Percentiles rank a stretch among this genome's conserved stretches.
Conservation (phyloP, 2,888 invertebrate species). For the Crematogaster levior region DNA sequence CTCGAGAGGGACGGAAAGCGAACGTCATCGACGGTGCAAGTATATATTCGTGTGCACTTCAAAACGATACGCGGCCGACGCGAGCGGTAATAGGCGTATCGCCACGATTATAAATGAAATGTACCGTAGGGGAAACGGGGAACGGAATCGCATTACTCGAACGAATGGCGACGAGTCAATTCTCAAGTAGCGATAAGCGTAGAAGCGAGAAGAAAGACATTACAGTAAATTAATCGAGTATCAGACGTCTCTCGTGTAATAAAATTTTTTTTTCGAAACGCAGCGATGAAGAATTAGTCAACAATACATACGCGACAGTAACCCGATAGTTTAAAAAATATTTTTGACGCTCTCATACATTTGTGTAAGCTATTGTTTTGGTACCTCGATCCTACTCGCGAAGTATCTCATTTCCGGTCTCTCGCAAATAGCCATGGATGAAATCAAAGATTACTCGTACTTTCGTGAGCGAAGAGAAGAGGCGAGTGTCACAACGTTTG, state of each 20-base stretch:
- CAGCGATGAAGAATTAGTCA: background rate
- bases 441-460: slow-evolving; percentile 28
- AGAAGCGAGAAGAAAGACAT: slow-evolving; percentile 24
- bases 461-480: background rate
- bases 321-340: background rate
- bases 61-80: slow-evolving; percentile 62
- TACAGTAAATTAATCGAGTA: slow-evolving; percentile 7
- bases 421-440: background rate
- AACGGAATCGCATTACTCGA: slow-evolving; percentile 64
- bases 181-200: slow-evolving; percentile 40
- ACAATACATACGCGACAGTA: background rate
- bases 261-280: background rate
- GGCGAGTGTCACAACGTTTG: slow-evolving; percentile 68
- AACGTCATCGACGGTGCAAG: slow-evolving; percentile 11
- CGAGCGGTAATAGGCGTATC: slow-evolving; percentile 75
- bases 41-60: slow-evolving; percentile 38
- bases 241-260: background rate
- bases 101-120: slow-evolving; percentile 77
- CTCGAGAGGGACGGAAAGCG: background rate
- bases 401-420: background rate
- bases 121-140: slow-evolving; percentile 55
- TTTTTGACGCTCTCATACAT: background rate
- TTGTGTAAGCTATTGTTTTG: background rate
- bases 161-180: slow-evolving; percentile 51
- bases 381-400: background rate